A percentile compares a stretch with the other conserved stretches of the same genome.
These are phyloP conservation scores for Calidris pygmaea DNA, from an alignment of 2,113 vertebrate species.

Conservation along the genomic window DNA sequence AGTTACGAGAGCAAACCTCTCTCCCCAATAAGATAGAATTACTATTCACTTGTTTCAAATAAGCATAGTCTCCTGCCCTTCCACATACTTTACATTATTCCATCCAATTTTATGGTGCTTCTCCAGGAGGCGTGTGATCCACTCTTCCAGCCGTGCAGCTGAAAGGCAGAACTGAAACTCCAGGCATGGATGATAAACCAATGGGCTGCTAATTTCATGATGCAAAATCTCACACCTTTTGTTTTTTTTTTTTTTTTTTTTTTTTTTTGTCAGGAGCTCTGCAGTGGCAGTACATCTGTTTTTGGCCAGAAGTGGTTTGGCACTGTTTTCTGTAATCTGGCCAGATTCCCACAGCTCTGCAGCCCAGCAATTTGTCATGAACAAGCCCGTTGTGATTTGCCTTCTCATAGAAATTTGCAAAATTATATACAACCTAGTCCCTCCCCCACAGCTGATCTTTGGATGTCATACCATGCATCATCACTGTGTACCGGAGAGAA, in stretches of 20 bases:
- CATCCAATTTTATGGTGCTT: background rate
- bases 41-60: background rate
- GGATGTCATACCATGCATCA: background rate
- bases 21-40: background rate
- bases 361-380: background rate
- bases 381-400: background rate
- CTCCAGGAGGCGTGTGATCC: background rate
- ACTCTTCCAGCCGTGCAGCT: background rate
- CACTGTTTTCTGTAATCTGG: background rate
- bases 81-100: background rate
- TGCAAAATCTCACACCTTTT: background rate
- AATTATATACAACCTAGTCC: background rate
- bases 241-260: background rate
- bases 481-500: background rate
- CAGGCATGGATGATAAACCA: background rate
- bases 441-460: background rate
- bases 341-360: background rate
- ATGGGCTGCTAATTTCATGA: background rate
- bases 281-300: background rate
- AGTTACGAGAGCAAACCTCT: background rate
- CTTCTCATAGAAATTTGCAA: background rate
- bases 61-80: background rate
- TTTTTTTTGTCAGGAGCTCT: background rate
- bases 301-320: background rate
- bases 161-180: background rate